Percentiles rank a stretch among this genome's conserved stretches.
Conservation (phyloP, 1,140 invertebrate genomes). For the Drosophila tani region DNA sequence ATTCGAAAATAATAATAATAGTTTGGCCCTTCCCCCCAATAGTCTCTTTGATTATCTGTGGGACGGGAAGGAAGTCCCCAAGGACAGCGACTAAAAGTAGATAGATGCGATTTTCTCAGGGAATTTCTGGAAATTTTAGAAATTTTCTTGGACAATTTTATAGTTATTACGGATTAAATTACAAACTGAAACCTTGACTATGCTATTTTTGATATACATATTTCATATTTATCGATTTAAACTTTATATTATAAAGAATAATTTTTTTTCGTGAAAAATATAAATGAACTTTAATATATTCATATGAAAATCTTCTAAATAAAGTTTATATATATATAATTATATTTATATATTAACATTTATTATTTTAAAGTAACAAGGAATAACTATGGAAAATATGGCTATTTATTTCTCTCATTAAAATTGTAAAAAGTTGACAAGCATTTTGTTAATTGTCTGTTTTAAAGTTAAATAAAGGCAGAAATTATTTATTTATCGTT, state of each 20-base stretch:
- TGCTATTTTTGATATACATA: no score
- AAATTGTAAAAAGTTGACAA: no score
- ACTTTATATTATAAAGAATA: background rate
- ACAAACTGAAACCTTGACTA: no score
- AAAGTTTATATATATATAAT: no score
- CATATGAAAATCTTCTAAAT: no score
- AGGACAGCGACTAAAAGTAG: constrained; percentile 3
- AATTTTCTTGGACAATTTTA: background rate
- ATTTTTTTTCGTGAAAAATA: background rate
- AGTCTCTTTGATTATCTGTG: constrained; percentile 64
- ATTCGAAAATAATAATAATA: constrained; percentile 82
- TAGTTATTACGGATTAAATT: background rate
- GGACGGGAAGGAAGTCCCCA: constrained; percentile 41
- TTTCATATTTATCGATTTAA: background rate
- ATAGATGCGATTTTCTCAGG: background rate
- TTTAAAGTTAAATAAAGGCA: no score
- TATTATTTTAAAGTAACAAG: no score
- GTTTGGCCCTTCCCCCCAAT: constrained; percentile 17
- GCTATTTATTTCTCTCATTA: no score
- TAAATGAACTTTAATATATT: background rate
- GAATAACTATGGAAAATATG: no score
- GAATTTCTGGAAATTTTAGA: background rate
- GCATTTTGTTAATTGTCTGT: no score
- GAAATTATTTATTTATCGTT: no score
- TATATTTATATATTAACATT: background rate